These are phyloP conservation scores for Zingel zingel DNA, from an alignment of 2,113 vertebrate genomes.

Conservation along the genomic window DNA sequence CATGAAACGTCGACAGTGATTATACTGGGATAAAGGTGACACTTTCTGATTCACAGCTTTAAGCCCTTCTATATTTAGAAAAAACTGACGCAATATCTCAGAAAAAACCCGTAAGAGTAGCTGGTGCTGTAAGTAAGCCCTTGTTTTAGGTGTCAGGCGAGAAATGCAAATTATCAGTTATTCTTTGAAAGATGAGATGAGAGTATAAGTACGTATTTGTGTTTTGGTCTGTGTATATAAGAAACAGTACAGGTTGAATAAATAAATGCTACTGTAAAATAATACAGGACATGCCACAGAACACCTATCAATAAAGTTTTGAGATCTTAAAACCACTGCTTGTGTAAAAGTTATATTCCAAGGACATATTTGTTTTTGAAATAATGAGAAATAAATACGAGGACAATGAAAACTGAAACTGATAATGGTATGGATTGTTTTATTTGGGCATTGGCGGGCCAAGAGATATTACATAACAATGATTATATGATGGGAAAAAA, in stretches of 20 bases:
- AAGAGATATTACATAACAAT: not conserved
- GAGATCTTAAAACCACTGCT: not conserved
- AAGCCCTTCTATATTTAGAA: not conserved
- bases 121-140: not conserved
- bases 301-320: not conserved
- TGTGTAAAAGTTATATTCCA: not conserved
- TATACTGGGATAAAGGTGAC: not conserved
- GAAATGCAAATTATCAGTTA: not conserved
- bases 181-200: not conserved
- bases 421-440: not conserved
- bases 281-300: not conserved
- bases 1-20: conserved; percentile 3
- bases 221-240: not conserved
- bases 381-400: not conserved
- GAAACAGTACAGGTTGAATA: not conserved
- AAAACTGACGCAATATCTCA: conserved; percentile 19
- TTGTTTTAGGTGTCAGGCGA: not conserved
- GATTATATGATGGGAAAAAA: not conserved
- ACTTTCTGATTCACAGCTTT: conserved; percentile 9
- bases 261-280: not conserved
- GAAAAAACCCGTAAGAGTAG: not conserved
- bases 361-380: not conserved
- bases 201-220: not conserved
- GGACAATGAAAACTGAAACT: not conserved
- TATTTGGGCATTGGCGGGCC: not conserved